Base-by-base conservation (phyloP, 2,888 invertebrate species). In the Tinea pellionella region DNA sequence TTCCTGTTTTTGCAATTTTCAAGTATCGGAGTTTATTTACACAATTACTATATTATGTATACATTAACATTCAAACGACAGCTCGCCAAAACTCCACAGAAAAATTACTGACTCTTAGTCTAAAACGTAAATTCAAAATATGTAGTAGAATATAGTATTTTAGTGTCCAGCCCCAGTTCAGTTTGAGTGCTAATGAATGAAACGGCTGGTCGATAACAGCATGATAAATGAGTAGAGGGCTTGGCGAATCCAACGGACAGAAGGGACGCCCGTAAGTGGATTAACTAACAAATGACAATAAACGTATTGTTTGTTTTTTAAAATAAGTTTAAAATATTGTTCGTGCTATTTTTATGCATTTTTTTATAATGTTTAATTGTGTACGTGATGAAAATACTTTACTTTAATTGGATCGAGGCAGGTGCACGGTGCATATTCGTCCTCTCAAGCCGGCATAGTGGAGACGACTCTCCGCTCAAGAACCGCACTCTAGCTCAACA, bases 211-310 rank as follows among this genome's bases (percentile, higher is more conserved):
- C 70, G 67, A 71, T 71, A 71, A 67, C 68, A 65, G 65, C 71
- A 78, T 82, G 80, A 83, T 74, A 75, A 80, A 82, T 78, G 77
- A 62, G 66, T 65, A 68, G 67, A 66, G 67, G 71, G 19, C 47
- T 47, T 53, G 53, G 53, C 24, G 47, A 16, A 16, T 16, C 47
- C 47, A 47, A 47, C n/a, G 8, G 47, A 13, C 8, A 19, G 15
- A 15, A 47, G 30, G 61, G 60, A 63, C 64, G 58, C 69, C 16
- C 43, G 60, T 74, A 76, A 82, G 75, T 80, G 77, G 78, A 82
- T 82, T 80, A 77, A 43, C 47, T 15, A 32, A 32, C 57, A 57
- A 32, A 57, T 13, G 16, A 47, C 15, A 16, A 47, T 16, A 16
- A 47, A 47, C 16, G 47, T 16, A 16, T 47, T 47, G 47, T 47